These are phyloP conservation scores for Allobates femoralis DNA, from an alignment of 2,797 vertebrate species.

Conservation along the genomic window DNA sequence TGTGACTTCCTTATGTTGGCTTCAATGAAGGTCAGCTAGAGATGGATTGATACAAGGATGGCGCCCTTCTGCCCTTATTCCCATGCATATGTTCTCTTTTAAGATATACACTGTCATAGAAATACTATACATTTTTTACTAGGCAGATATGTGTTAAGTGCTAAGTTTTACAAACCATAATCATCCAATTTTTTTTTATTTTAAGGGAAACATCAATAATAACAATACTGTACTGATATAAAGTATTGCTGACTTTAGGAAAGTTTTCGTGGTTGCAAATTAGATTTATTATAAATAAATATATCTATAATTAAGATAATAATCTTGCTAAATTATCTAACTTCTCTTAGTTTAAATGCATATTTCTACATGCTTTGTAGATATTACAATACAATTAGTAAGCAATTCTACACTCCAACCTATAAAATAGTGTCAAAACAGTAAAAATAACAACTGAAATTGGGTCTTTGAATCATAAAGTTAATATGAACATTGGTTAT, in stretches of 20 bases:
- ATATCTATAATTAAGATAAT: neutral
- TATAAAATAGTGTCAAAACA: too few species aligned
- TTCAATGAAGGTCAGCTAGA: slow-evolving; percentile 50
- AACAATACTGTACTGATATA: neutral
- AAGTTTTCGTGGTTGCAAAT: neutral
- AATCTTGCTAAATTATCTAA: neutral
- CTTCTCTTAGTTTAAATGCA: neutral
- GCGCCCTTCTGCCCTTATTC: slow-evolving; percentile 35
- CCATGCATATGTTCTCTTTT: slow-evolving; percentile 41
- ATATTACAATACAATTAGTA: too few species aligned
- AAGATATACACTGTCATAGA: neutral
- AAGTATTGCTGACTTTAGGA: neutral
- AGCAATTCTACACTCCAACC: too few species aligned
- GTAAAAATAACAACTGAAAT: too few species aligned
- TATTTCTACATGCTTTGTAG: neutral
- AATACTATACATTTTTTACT: slow-evolving; percentile 9
- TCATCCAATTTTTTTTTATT: neutral
- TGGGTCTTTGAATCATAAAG: too few species aligned
- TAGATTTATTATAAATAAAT: neutral
- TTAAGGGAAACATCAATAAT: neutral
- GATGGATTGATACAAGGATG: slow-evolving; percentile 50
- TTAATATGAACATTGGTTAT: too few species aligned
- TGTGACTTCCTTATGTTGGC: slow-evolving; percentile 46
- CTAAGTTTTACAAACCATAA: neutral
- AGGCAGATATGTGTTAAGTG: neutral